Base-by-base conservation (phyloP, 1,140 invertebrate species). In the Zophobas atratus region DNA sequence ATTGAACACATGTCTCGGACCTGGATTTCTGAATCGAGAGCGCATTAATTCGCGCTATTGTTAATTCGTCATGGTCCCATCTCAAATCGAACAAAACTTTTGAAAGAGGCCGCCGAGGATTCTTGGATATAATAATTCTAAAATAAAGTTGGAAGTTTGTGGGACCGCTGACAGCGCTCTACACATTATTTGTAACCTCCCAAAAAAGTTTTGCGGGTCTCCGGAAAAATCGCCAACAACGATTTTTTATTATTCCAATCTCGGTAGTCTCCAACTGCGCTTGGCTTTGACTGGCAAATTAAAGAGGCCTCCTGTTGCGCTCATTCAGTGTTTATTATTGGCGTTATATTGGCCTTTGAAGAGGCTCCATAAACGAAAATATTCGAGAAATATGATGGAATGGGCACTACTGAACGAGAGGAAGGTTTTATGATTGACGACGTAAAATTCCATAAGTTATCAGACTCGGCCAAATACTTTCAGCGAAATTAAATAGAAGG, bases 231-330 rank as follows among this genome's bases (percentile, higher is more conserved):
- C 60, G 43, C 38, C 60, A 41, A 43, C 39, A 67, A 67, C 39
- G 60, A 67, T 67, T 67, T 67, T 67, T 67, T 67, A 67, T 67
- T 67, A 67, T 67, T 67, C 60, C 60, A 67, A 67, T 67, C 60
- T 46, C 60, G 60, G 39, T 38, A 67, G 60, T 32, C 60, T 67
- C 60, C 60, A 36, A 67, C 60, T 8, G 60, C 8, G 60, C 60
- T 41, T 67, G 38, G 60, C 60, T 67, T 67, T 67, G 60, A 67
- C 39, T 67, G 60, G 60, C 60, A 67, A 67, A 67, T 67, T 67
- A 67, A 67, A 67, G 60, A 39, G 60, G 60, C 60, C 60, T 67
- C 60, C 60, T 67, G 60, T 67, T 67, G 60, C 60, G 60, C 39
- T 67, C 60, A 67, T 67, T 67, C 39, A 46, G 38, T 67, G 60